Base-by-base conservation (phyloP, 2,888 invertebrate species). In the Coelinius sp. region DNA sequence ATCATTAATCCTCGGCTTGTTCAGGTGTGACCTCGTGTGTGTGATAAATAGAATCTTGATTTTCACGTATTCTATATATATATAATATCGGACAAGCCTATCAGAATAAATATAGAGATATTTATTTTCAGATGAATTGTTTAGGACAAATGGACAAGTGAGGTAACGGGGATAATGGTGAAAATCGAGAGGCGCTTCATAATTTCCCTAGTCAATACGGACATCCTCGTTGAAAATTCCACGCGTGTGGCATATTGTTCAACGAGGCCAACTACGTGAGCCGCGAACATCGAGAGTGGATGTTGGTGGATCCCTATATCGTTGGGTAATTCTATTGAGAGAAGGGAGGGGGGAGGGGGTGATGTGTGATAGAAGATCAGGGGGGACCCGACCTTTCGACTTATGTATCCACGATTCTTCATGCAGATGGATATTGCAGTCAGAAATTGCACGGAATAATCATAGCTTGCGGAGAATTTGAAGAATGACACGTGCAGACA, bases 201-300 rank as follows among this genome's bases (percentile, higher is more conserved):
- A 71, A 71, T 71, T 71, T 71, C 71, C 66, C 67, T 63, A 71
- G 71, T 71, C 71, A 71, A 71, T 71, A 71, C 52, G 49, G 41
- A 59, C 71, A 59, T 71, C 66, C 66, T n/a, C 63, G 71, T 68
- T 71, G 71, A 62, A 52, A 67, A 71, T 71, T 71, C 52, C 56
- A 27, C 63, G 71, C 71, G 68, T 68, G 66, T 66, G 71, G 71
- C 66, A 66, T 71, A 71, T 66, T 71, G 71, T 66, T 71, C 66
- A 71, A 71, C 66, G 49, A 71, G 66, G 71, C 71, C 71, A 71
- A 71, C 71, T 71, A 71, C 71, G 71, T 71, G 71, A 66, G 65
- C 59, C 56, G 59, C 44, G 41, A 53, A 65, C 24, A 35, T 10
- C 24, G 12, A 0, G 5, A 1, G 5, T 1, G 35, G 31, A 2